Conservation (phyloP, 2,888 invertebrate species). For the Germaria angustata region DNA sequence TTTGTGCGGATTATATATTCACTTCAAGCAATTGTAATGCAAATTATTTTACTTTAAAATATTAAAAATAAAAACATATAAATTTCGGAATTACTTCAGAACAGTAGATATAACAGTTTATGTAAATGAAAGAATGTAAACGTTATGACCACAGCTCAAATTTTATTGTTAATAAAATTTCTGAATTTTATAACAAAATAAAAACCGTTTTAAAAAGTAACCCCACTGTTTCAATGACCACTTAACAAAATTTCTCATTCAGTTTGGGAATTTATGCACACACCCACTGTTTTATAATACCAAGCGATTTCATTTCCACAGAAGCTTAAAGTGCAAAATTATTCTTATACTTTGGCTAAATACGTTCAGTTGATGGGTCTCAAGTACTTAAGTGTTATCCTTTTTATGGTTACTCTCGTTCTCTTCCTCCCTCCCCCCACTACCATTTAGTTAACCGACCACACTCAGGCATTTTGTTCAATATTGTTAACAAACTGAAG, state of each 20-base stretch:
- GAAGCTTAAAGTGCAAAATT: constrained; percentile 55
- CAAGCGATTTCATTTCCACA: background rate
- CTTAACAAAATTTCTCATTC: constrained; percentile 33
- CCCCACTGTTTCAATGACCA: constrained; percentile 64
- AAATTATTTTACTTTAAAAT: too few species aligned
- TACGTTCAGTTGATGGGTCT: constrained; percentile 70
- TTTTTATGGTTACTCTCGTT: constrained; percentile 69
- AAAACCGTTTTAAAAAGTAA: constrained; percentile 21
- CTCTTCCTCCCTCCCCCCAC: background rate
- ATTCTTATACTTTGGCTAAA: constrained; percentile 41
- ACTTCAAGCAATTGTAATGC: too few species aligned
- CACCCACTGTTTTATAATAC: constrained; percentile 38
- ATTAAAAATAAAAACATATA: too few species aligned
- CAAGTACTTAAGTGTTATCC: constrained; percentile 74
- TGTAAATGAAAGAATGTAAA: too few species aligned
- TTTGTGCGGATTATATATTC: too few species aligned
- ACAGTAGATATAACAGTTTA: too few species aligned
- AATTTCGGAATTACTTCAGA: too few species aligned
- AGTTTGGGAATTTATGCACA: constrained; percentile 2
- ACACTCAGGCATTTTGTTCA: background rate
- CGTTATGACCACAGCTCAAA: background rate
- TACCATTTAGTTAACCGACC: constrained; percentile 7
- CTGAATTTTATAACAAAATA: background rate
- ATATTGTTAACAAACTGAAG: constrained; percentile 58
- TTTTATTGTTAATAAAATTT: constrained; percentile 3